Percentiles rank a stretch among this genome's conserved stretches.
Conservation (phyloP, 2,888 invertebrate species). For the Griposia aprilina region DNA sequence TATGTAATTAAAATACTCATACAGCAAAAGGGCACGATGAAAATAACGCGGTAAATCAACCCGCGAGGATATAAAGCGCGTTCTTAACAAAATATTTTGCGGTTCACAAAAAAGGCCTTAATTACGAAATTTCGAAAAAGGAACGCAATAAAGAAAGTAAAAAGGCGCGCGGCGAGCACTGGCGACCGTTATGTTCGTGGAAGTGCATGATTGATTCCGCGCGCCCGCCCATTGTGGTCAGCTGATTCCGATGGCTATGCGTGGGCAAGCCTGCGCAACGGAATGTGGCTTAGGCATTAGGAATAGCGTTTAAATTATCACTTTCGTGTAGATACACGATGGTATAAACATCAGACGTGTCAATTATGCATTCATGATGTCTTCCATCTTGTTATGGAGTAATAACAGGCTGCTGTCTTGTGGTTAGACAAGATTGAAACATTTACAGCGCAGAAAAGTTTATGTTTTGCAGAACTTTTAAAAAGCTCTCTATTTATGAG, state of each 20-base stretch:
- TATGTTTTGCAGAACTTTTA: neutral
- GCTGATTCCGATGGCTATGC: conserved; percentile 66
- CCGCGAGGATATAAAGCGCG: conserved; percentile 64
- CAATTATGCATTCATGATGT: neutral
- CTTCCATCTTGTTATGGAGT: neutral
- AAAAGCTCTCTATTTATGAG: neutral
- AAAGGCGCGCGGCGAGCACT: conserved; percentile 70
- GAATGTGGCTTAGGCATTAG: conserved; percentile 62
- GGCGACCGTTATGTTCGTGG: conserved; percentile 80
- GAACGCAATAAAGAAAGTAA: conserved; percentile 80
- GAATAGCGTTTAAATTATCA: conserved; percentile 48
- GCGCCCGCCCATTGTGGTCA: conserved; percentile 74
- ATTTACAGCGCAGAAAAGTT: neutral
- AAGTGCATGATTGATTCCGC: conserved; percentile 83
- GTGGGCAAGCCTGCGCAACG: conserved; percentile 55
- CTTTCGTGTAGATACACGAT: conserved; percentile 23
- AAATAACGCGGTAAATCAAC: conserved; percentile 66
- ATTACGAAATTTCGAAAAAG: conserved; percentile 85
- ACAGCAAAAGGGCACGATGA: conserved; percentile 58
- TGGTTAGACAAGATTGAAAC: neutral
- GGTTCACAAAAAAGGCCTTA: conserved; percentile 79
- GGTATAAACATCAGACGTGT: neutral
- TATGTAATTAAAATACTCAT: conserved; percentile 65
- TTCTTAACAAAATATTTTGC: conserved; percentile 70
- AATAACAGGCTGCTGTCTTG: neutral